These are phyloP conservation scores for Hydrozoanthus gracilis DNA, from an alignment of 92 coral and sea anemone genomes.

Conservation along the genomic window DNA sequence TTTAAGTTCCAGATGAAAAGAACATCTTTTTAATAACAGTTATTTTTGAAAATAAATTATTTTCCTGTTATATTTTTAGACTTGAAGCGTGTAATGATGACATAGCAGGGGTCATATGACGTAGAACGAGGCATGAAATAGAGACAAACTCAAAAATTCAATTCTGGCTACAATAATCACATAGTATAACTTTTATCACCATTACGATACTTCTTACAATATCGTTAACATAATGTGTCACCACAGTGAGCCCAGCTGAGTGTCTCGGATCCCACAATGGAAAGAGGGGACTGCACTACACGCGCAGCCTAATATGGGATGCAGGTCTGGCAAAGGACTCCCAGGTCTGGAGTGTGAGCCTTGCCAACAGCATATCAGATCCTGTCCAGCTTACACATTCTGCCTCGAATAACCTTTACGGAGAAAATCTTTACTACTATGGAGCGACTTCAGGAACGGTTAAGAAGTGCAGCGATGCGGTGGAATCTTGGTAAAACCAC, in stretches of 20 bases:
- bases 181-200: too few species aligned
- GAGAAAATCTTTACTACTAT: constrained; percentile 23
- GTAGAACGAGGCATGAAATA: too few species aligned
- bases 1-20: too few species aligned
- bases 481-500: constrained; percentile 1
- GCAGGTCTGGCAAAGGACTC: not conserved
- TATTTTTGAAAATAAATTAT: too few species aligned
- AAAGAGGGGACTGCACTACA: not conserved
- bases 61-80: too few species aligned
- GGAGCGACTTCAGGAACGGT: not conserved
- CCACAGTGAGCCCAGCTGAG: not conserved
- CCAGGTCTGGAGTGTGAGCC: not conserved
- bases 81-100: too few species aligned
- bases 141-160: too few species aligned
- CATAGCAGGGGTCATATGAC: too few species aligned
- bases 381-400: not conserved
- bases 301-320: not conserved
- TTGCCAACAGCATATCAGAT: not conserved
- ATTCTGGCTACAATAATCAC: too few species aligned
- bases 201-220: too few species aligned
- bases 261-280: not conserved
- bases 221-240: too few species aligned
- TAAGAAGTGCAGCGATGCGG: constrained; percentile 27
- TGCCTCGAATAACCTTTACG: not conserved
- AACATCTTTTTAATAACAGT: too few species aligned